Evolutionary conservation across 2,113 vertebrate genomes (phyloP), one percentile per base, ranked within the genome.

Genomic region (Shinisaurus crocodilurus): DNA sequence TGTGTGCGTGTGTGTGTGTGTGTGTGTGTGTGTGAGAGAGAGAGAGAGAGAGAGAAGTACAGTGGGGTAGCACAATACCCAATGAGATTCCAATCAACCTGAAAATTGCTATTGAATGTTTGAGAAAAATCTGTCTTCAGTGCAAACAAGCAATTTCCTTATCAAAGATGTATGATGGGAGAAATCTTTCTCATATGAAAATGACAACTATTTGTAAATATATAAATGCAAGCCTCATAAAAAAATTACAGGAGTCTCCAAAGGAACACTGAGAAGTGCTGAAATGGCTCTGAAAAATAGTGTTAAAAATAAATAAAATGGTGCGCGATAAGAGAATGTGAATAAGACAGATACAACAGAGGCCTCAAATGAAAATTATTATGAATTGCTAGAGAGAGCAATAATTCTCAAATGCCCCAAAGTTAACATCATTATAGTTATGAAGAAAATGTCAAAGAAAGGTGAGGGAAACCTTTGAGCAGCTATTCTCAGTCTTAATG

Each of bases 371-470:
- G 57, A 27, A 83, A 83, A 40, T 83, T 83, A 83, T 37, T 27
- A 40, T 25, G 37, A 65, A 83, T 83, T 63, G 43, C 60, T 27
- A 83, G 37, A 27, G 60, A 63, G 40, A 43, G 65, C 63, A 70
- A 25, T 70, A 85, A 85, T 70, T 48, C 83, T 48, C 83, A 67
- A 85, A 85, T 50, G 27, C 60, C 25, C 10, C 16, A 5, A 83
- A 83, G 54, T 83, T 83, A 48, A 32, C 29, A 48, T 85, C 29
- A 25, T n/a, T 69, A 72, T 12, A 20, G 13, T 48, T n/a, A 45
- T 48, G 65, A 85, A 85, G 65, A 45, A 85, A 85, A 50, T 85
- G 65, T 70, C 83, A 70, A 85, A 72, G 29, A 1, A 92, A 91
- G 40, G 70, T 5, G 34, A 89, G 86, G 9, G 88, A 91, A 87